Conservation (phyloP, 1,140 invertebrate genomes). For the Drosophila bocki region DNA sequence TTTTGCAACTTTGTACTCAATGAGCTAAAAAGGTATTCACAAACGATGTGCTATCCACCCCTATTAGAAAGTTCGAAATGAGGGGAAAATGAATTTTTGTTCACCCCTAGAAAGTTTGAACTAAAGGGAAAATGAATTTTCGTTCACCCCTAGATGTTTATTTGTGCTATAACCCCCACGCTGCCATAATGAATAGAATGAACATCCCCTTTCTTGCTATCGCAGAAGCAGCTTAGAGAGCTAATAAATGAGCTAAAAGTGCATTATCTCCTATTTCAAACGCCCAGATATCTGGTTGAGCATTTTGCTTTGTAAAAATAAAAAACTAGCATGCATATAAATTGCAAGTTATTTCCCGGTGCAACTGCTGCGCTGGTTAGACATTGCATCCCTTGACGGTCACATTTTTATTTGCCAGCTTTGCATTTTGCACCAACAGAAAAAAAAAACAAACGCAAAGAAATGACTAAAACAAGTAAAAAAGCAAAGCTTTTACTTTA, state of each 20-base stretch:
- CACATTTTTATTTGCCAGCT: conserved; percentile 51
- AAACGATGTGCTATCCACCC: neutral
- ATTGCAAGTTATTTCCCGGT: conserved; percentile 73
- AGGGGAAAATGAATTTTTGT: neutral
- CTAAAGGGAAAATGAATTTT: neutral
- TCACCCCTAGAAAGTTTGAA: neutral
- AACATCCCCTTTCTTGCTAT: neutral
- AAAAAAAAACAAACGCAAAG: conserved; percentile 37
- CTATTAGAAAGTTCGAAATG: neutral
- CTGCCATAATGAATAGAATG: conserved; percentile 1
- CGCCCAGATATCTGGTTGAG: conserved; percentile 6
- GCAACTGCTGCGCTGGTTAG: conserved; percentile 38
- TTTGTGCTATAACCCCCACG: neutral
- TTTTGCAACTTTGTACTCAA: neutral
- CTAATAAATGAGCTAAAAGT: conserved; percentile 29
- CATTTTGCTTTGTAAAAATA: neutral
- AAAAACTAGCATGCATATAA: conserved; percentile 65
- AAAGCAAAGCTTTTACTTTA: conserved; percentile 80
- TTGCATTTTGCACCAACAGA: conserved; percentile 51
- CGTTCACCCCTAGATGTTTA: neutral
- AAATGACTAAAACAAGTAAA: conserved; percentile 32
- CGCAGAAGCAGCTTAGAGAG: neutral
- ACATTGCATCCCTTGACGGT: conserved; percentile 62
- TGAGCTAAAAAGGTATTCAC: neutral
- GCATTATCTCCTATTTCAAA: conserved; percentile 12